phyloP scores from a whole-genome alignment of 1,140 invertebrate genomes.

The Heterodera carotae region DNA sequence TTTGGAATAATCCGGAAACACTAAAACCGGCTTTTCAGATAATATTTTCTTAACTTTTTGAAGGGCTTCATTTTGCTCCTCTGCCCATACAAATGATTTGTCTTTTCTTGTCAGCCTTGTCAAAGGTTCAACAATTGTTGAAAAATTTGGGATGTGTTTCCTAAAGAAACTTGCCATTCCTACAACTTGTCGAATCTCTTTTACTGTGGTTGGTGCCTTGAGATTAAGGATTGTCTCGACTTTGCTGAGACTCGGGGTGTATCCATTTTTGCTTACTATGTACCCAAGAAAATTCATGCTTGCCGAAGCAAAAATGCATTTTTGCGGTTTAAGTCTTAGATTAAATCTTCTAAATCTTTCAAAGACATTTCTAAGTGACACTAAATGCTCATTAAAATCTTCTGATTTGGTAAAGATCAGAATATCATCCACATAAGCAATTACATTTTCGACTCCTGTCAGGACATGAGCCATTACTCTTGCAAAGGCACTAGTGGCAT shows the following conservation, averaged over 20 bases:
- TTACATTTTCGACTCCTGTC: slow-evolving; percentile 37
- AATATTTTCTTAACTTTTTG: slow-evolving; percentile 21
- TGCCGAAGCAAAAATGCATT: slow-evolving; percentile 33
- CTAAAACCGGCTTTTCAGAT: slow-evolving; percentile 19
- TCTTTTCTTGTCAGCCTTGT: slow-evolving; percentile 22
- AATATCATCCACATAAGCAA: slow-evolving; percentile 21
- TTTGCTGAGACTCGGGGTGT: slow-evolving; percentile 54
- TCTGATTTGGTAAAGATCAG: slow-evolving; percentile 27
- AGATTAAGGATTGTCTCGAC: slow-evolving; percentile 30
- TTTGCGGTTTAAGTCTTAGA: slow-evolving; percentile 42
- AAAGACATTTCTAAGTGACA: slow-evolving; percentile 24
- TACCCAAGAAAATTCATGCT: slow-evolving; percentile 58
- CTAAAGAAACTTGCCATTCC: slow-evolving; percentile 42
- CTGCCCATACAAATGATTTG: slow-evolving; percentile 16
- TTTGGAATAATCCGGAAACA: slow-evolving; percentile 35
- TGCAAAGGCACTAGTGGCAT: slow-evolving; percentile 29
- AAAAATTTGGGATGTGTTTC: slow-evolving; percentile 18
- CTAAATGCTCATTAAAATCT: slow-evolving; percentile 25
- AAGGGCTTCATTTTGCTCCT: slow-evolving; percentile 31
- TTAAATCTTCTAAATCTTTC: slow-evolving; percentile 28
- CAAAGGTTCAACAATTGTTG: slow-evolving; percentile 11
- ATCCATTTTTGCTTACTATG: slow-evolving; percentile 50
- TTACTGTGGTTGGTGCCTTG: slow-evolving; percentile 53
- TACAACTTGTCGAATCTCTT: slow-evolving; percentile 59
- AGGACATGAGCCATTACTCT: slow-evolving; percentile 57